phyloP scores from a whole-genome alignment of 2,888 invertebrate species.

The Ceramica pisi region DNA sequence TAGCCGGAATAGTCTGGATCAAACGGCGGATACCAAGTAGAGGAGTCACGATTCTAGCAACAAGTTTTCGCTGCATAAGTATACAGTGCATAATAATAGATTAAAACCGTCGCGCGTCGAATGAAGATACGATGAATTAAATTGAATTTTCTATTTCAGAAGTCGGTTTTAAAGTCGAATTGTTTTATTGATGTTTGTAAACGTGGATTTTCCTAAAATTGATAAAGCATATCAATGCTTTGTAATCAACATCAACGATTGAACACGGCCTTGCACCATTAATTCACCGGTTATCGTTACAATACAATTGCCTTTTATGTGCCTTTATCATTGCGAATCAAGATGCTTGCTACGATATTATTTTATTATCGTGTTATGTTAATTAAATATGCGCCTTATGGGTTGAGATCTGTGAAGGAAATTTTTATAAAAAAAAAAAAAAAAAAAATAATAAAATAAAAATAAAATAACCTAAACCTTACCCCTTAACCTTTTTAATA shows the following conservation, averaged over 20 bases:
- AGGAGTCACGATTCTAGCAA: not conserved
- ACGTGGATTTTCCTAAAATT: slow-evolving; percentile 24
- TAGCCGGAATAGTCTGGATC: not conserved
- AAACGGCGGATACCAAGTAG: not conserved
- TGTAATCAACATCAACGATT: slow-evolving; percentile 27
- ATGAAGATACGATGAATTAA: not conserved
- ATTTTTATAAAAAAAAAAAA: too few relatives aligned
- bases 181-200: slow-evolving; percentile 15
- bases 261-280: slow-evolving; percentile 30
- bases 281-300: slow-evolving; percentile 19
- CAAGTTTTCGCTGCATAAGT: not conserved
- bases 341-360: slow-evolving; percentile 26
- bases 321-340: slow-evolving; percentile 31
- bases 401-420: slow-evolving; percentile 15
- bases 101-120: not conserved
- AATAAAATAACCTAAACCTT: too few relatives aligned
- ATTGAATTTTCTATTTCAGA: not conserved
- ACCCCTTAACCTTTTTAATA: slow-evolving; percentile 11
- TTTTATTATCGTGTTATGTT: slow-evolving; percentile 7
- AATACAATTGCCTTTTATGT: slow-evolving; percentile 23
- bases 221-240: slow-evolving; percentile 13
- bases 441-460: too few relatives aligned
- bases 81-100: not conserved
- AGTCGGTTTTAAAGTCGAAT: not conserved
- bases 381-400: slow-evolving; percentile 23